Evolutionary conservation across 1,140 invertebrate genomes (phyloP).

Genomic region (Calosoma granatense): DNA sequence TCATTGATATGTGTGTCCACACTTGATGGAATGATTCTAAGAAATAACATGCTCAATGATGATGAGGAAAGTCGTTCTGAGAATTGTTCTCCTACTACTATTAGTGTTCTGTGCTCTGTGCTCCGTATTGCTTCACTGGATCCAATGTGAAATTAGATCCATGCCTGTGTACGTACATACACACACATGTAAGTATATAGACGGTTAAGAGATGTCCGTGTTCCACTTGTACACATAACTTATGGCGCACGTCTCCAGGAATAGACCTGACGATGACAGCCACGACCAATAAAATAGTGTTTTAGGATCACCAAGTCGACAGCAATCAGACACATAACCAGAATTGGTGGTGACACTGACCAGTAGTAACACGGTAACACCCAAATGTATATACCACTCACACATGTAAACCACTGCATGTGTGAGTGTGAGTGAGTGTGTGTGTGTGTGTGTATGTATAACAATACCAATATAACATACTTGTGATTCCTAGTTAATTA

Average conservation of each 20-base stretch:
- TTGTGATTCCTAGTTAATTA: too few species aligned
- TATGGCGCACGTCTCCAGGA: conserved; percentile 1
- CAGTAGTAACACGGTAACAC: not conserved
- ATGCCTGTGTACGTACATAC: not conserved
- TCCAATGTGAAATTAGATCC: conserved; percentile 6
- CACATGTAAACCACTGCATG: not conserved
- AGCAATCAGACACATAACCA: not conserved
- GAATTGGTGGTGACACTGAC: conserved; percentile 1
- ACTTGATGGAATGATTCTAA: too few species aligned
- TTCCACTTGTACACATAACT: conserved; percentile 6
- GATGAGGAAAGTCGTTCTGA: too few species aligned
- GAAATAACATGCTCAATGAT: too few species aligned
- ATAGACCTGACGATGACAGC: conserved; percentile 3
- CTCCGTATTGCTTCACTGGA: too few species aligned
- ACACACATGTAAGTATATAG: not conserved
- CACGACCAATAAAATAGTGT: conserved; percentile 5
- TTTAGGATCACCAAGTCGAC: not conserved
- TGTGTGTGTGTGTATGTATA: conserved; percentile 3
- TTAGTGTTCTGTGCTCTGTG: too few species aligned
- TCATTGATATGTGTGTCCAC: too few species aligned
- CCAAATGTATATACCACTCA: not conserved
- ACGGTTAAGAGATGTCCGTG: not conserved
- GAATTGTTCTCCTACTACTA: too few species aligned
- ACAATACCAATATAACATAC: too few species aligned
- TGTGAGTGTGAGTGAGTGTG: not conserved